These are phyloP conservation scores for Lasioglossum vierecki DNA, from an alignment of 2,888 invertebrate genomes.

Conservation along the genomic window DNA sequence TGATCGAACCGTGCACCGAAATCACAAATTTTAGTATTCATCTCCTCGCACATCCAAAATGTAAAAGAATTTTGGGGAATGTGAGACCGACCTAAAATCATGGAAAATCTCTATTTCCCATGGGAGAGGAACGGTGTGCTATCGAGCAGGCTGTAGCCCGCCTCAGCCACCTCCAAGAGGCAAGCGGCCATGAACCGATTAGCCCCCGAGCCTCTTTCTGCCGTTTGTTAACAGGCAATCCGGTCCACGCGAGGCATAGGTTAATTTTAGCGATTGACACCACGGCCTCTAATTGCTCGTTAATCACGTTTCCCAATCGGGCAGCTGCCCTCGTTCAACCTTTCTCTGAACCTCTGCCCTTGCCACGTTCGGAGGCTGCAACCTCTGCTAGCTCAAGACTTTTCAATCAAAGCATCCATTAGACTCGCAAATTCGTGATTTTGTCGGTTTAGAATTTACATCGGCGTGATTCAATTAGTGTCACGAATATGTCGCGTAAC, in stretches of 20 bases:
- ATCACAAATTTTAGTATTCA: too few species aligned
- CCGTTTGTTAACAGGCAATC: conserved; percentile 43
- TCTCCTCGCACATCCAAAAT: too few species aligned
- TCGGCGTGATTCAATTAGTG: neutral
- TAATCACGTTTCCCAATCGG: conserved; percentile 49
- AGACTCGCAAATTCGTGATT: neutral
- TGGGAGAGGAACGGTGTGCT: conserved; percentile 8
- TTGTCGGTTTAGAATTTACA: neutral
- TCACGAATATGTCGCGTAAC: neutral
- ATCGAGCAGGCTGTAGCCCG: conserved; percentile 32
- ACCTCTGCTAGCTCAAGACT: neutral
- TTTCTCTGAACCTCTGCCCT: conserved; percentile 8
- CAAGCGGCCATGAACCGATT: conserved; percentile 62
- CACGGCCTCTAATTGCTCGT: conserved; percentile 48
- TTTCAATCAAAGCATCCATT: neutral
- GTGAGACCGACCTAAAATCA: neutral
- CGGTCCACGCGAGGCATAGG: conserved; percentile 24
- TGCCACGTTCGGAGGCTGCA: neutral
- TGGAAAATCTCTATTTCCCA: neutral
- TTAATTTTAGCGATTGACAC: conserved; percentile 57
- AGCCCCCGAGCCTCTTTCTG: conserved; percentile 38
- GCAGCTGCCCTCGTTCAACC: neutral
- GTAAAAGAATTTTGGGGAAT: neutral
- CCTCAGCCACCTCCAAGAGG: conserved; percentile 24
- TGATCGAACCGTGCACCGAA: too few species aligned